Base-by-base conservation (phyloP, 2,113 vertebrate species). In the Carassius auratus region DNA sequence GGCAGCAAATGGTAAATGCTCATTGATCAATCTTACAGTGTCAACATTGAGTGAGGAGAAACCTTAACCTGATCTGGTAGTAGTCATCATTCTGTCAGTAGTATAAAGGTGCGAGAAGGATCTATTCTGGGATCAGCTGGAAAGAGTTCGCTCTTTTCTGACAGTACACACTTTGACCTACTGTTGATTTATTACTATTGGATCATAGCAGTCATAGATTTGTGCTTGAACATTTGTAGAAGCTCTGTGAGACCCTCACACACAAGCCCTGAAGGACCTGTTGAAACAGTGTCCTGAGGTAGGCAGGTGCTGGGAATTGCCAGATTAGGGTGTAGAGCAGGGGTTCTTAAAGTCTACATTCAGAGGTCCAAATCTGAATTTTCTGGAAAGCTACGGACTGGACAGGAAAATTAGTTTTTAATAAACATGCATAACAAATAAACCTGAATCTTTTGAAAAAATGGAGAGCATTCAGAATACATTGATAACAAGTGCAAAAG, bases 241-340 rank as follows among this genome's bases (percentile, higher is more conserved):
- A 82, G 26, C 23, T 30, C 17, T 69, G 23, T 68, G n/a, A 33
- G 12, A 33, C 74, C 64, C 73, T 62, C 76, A 80, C 10, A 33
- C 59, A 85, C 21, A 83, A 38, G 71, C 68, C 69, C 19, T 8
- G 30, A 82, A 55, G 79, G 77, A 76, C 84, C 84, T 86, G 85
- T 87, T 73, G 64, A 85, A 88, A 78, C 85, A 89, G 78, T 82
- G 55, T 85, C 78, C 83, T 78, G 66, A 82, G 74, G 87, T 82
- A 89, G 86, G 83, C 78, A 87, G 82, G 78, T 89, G 87, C 76
- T 85, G 64, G 71, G 83, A 73, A 85, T 85, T 89, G 85, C 89
- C 88, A 84, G 30, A 81, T 26, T 26, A 57, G 61, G 61, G 84
- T 57, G 66, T 77, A 57, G 12, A 59, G 52, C 30, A 30, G 30